Evolutionary conservation across 2,797 vertebrate species (phyloP).

Genomic region (Peromyscus attwateri): DNA sequence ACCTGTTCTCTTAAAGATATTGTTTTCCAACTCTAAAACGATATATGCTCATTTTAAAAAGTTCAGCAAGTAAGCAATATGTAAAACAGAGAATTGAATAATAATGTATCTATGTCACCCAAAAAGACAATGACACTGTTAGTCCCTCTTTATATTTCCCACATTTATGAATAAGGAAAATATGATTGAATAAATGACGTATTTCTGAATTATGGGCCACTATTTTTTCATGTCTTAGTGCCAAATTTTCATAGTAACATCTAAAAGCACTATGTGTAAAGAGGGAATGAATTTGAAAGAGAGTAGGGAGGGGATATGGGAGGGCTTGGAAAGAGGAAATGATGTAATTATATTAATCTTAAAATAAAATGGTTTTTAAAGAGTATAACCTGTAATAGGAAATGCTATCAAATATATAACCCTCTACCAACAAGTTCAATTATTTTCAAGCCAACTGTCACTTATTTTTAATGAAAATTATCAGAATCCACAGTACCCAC

Average conservation of each 20-base stretch:
- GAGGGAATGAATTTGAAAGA: not conserved
- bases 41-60: not conserved
- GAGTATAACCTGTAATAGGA: not conserved
- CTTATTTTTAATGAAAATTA: not conserved
- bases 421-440: not conserved
- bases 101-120: not conserved
- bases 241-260: conserved; percentile 45
- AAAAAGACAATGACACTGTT: not conserved
- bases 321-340: not conserved
- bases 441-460: not conserved
- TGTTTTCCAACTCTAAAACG: not conserved
- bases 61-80: not conserved
- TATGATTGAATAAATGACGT: not conserved
- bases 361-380: not conserved
- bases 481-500: not conserved
- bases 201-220: not conserved
- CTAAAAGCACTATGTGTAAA: conserved; percentile 38
- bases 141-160: not conserved
- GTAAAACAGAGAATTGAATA: conserved; percentile 7
- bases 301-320: not conserved
- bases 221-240: not conserved
- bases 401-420: not conserved
- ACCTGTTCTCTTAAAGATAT: not conserved
- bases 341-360: not conserved
- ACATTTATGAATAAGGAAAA: not conserved